Evolutionary conservation across 1,140 invertebrate genomes (phyloP).

Genomic region (Batillaria attramentaria): DNA sequence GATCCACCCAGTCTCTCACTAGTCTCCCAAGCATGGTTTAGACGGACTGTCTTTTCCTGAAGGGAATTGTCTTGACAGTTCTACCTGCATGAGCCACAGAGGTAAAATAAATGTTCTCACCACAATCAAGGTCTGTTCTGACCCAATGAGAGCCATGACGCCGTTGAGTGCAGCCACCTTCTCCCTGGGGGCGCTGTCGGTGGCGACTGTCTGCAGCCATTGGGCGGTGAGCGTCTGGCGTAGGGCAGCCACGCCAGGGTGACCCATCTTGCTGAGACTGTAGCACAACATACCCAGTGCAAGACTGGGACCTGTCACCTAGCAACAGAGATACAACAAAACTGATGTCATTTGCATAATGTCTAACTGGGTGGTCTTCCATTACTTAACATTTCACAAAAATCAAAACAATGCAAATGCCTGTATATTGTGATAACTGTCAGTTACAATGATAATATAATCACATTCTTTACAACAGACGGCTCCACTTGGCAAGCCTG

Average conservation of each 20-base stretch:
- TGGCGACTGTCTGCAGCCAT: conserved; percentile 37
- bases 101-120: conserved; percentile 40
- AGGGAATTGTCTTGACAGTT: no score
- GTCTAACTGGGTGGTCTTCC: not conserved
- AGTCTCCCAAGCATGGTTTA: no score
- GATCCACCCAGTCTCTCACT: no score
- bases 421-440: no score
- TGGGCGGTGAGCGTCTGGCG: conserved; percentile 24
- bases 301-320: conserved; percentile 49
- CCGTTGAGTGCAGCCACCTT: conserved; percentile 53
- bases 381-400: not conserved
- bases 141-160: conserved; percentile 55
- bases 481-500: no score
- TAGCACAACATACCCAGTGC: conserved; percentile 51
- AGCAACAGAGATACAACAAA: not conserved
- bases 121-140: conserved; percentile 52
- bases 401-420: no score
- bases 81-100: no score
- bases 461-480: no score
- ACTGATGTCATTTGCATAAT: not conserved
- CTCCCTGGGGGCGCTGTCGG: conserved; percentile 42
- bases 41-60: no score
- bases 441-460: no score
- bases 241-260: conserved; percentile 33
- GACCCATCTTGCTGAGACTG: conserved; percentile 44